These are phyloP conservation scores for Anguilla anguilla DNA, from an alignment of 2,797 vertebrate genomes.

Conservation along the genomic window DNA sequence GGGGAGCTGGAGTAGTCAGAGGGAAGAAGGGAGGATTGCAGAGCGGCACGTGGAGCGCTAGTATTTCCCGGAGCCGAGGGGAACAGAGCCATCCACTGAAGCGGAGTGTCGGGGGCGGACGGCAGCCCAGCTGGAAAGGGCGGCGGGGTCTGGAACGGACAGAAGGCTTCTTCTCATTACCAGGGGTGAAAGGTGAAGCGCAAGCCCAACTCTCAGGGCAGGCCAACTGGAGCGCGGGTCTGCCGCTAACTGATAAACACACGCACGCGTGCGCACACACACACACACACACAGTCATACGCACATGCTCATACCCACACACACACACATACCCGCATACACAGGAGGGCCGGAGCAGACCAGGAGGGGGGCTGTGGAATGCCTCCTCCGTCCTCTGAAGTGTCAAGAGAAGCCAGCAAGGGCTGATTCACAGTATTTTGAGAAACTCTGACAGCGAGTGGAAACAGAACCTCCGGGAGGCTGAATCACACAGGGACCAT, in stretches of 20 bases:
- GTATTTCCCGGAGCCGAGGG: constrained; percentile 57
- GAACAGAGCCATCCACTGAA: constrained; percentile 64
- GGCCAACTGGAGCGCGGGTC: constrained; percentile 61
- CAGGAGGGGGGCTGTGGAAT: constrained; percentile 55
- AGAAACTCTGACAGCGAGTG: constrained; percentile 41
- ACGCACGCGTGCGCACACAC: constrained; percentile 5
- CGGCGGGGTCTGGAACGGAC: constrained; percentile 43
- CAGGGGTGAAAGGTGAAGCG: constrained; percentile 74
- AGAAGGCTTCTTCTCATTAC: constrained; percentile 68
- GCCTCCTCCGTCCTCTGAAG: constrained; percentile 58
- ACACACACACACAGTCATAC: constrained; percentile 12
- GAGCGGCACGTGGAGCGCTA: constrained; percentile 62
- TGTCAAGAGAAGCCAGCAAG: constrained; percentile 45
- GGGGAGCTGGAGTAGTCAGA: constrained; percentile 50
- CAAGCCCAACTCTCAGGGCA: constrained; percentile 67
- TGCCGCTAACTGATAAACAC: constrained; percentile 36
- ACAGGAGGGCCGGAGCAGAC: constrained; percentile 27
- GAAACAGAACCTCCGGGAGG: constrained; percentile 40
- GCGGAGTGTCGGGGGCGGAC: constrained; percentile 62
- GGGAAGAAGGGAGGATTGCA: constrained; percentile 43
- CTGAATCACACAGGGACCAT: constrained; percentile 27
- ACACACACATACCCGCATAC: constrained; percentile 34
- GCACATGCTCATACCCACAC: constrained; percentile 1
- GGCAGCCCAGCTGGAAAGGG: constrained; percentile 68
- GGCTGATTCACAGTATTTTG: constrained; percentile 48